Base-by-base conservation (phyloP, 2,797 vertebrate species). In the Macropodus opercularis region DNA sequence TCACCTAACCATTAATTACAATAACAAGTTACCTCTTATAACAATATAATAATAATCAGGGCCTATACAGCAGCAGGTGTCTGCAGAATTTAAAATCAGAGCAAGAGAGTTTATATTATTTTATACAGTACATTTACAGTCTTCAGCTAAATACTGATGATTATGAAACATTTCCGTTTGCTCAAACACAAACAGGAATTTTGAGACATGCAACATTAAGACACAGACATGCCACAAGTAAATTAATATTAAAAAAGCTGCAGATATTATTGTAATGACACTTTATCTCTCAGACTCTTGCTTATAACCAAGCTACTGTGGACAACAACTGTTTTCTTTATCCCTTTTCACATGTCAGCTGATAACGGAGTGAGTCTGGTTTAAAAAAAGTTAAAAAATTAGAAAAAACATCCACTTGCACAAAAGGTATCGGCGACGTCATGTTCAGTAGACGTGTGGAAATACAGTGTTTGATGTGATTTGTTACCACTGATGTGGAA, bases 181-280 rank as follows among this genome's bases (percentile, higher is more conserved):
- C 73, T 75, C 73, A 35, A 54, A 44, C 63, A 48, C 48, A 68
- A 54, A 52, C 60, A 65, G 64, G 36, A 54, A 70, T 63, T 80
- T 27, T 51, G 54, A 61, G 59, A 77, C 87, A 86, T 81, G 83
- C 75, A 74, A 75, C 55, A 55, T 40, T 17, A 35, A 61, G 24
- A 23, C 29, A 48, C 27, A 31, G 23, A n/a, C 22, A 62, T 41
- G 57, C 29, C 0, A 4, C 23, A 39, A 35, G 8, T 40, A 52
- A 61, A 34, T 72, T 23, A n/a, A n/a, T n/a, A 55, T 57, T 17
- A 57, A 36, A 52, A 57, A 62, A 4, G n/a, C n/a, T 13, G 19
- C n/a, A 19, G 42, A 54, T 24, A 38, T 26, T 18, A 40, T 21
- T 47, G 23, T 14, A 47, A 60, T n/a, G 39, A 32, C 12, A 53